Conservation (phyloP, 2,113 vertebrate genomes). For the Gallinago jamesoni region DNA sequence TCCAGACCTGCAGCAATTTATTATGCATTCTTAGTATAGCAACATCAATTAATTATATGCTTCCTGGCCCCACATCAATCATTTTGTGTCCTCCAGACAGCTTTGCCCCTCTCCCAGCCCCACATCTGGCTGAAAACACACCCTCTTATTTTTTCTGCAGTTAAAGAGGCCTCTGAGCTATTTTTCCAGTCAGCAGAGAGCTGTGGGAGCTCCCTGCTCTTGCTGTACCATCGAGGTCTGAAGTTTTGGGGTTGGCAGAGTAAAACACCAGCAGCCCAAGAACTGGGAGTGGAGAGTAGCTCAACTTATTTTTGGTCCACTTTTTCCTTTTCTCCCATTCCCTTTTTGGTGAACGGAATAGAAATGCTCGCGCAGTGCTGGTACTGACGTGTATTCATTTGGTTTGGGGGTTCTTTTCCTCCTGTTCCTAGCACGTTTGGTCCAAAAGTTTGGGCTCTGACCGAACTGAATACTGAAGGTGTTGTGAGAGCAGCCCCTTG, state of each 20-base stretch:
- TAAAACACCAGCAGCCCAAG: neutral
- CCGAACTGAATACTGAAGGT: neutral
- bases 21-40: conserved; percentile 35
- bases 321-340: neutral
- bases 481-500: neutral
- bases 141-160: neutral
- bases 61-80: conserved; percentile 40
- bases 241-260: neutral
- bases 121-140: neutral
- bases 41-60: conserved; percentile 49
- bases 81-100: neutral
- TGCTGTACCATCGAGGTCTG: neutral
- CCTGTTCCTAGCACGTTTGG: neutral
- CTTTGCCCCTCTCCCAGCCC: neutral
- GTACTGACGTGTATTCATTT: neutral
- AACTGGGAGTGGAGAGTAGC: neutral
- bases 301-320: neutral
- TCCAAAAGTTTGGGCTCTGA: neutral
- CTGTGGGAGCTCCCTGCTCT: neutral
- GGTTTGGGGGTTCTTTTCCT: neutral
- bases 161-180: neutral
- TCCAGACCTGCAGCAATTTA: conserved; percentile 41
- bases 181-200: neutral
- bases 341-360: neutral
- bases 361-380: neutral